Conservation (phyloP, 2,888 invertebrate genomes). For the Leptothorax acervorum region DNA sequence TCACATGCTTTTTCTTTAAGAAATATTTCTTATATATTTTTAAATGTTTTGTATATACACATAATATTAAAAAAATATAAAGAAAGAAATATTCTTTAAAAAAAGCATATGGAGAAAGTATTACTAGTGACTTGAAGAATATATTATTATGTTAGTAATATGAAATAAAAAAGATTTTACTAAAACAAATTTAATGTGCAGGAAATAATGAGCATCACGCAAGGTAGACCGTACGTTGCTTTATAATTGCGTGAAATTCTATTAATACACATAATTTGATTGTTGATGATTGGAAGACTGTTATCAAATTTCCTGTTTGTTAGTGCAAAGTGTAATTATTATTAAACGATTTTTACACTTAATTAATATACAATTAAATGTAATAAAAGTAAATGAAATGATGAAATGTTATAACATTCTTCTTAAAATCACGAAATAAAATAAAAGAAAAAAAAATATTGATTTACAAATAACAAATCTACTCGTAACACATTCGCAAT, state of each 20-base stretch:
- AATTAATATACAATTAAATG: not conserved
- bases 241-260: not conserved
- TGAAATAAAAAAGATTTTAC: not conserved
- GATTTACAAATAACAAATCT: not conserved
- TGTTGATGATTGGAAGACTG: not conserved
- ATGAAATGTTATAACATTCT: conserved; percentile 1
- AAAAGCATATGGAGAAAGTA: not conserved
- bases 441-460: not conserved
- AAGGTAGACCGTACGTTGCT: not conserved
- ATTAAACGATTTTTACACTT: not conserved
- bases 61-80: not conserved
- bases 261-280: conserved; percentile 3
- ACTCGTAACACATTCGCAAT: not conserved
- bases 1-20: not conserved
- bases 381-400: not conserved
- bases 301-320: not conserved
- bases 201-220: not conserved
- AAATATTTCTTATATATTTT: not conserved
- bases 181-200: not conserved
- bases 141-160: not conserved
- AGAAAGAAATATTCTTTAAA: not conserved
- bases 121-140: not conserved
- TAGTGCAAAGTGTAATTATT: not conserved
- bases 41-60: not conserved
- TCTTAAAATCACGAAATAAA: conserved; percentile 6